A percentile compares a stretch with the other conserved stretches of the same genome.
Evolutionary conservation across 2,797 vertebrate genomes (phyloP).

Genomic region (Rhynchonycteris naso): DNA sequence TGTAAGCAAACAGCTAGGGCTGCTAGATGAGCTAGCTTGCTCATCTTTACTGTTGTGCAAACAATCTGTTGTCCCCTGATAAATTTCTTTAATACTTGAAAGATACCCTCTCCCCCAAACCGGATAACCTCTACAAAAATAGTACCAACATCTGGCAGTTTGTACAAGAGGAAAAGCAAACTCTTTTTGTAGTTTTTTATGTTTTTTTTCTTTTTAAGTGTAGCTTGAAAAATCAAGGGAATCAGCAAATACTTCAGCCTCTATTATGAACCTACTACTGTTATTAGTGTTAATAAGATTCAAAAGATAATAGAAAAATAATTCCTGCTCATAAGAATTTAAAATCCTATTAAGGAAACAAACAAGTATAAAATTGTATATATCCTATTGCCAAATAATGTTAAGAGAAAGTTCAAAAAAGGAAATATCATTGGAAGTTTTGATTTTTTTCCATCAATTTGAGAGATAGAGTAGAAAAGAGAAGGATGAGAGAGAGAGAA

Average conservation of each 20-base stretch:
- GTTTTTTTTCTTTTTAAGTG: neutral
- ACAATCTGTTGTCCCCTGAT: neutral
- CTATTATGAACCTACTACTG: neutral
- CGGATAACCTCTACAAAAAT: conserved; percentile 14
- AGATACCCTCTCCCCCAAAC: neutral
- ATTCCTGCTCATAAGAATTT: conserved; percentile 44
- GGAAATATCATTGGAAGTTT: neutral
- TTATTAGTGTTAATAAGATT: neutral
- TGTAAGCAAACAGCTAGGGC: conserved; percentile 38
- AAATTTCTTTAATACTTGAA: conserved; percentile 23
- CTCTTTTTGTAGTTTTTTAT: neutral
- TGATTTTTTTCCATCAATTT: no score
- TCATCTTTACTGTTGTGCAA: neutral
- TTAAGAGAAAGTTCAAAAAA: conserved; percentile 7
- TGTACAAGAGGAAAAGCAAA: conserved; percentile 27
- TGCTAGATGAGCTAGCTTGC: neutral
- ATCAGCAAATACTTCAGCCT: conserved; percentile 41
- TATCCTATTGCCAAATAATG: conserved; percentile 11
- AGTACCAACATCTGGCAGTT: neutral
- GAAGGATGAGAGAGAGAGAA: no score
- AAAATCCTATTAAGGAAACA: conserved; percentile 37
- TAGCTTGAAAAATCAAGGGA: conserved; percentile 50
- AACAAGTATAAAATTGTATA: conserved; percentile 4
- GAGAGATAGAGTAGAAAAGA: no score
- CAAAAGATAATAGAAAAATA: conserved; percentile 18